Evolutionary conservation across 2,797 vertebrate species (phyloP).

Genomic region (Phalanger gymnotis): DNA sequence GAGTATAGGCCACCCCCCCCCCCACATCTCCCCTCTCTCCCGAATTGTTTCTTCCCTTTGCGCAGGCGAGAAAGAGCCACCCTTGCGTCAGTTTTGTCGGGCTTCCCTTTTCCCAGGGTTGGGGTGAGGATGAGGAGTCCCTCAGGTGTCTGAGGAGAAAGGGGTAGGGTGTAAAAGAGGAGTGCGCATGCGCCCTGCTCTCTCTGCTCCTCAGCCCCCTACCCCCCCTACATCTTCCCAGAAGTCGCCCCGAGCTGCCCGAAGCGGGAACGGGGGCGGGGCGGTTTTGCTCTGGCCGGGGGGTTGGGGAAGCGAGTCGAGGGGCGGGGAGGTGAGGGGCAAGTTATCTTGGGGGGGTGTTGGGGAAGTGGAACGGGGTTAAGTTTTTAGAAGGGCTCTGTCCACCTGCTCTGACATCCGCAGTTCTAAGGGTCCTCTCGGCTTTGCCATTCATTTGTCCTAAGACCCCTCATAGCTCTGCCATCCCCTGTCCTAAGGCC

Average conservation of each 20-base stretch:
- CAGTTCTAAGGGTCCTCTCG: too few species aligned
- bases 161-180: neutral
- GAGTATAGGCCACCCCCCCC: neutral
- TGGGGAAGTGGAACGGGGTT: neutral
- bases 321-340: neutral
- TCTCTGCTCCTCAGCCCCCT: too few species aligned
- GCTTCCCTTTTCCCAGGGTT: neutral
- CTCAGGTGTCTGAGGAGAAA: neutral
- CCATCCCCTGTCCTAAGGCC: neutral
- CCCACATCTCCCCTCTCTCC: too few species aligned
- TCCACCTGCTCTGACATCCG: too few species aligned
- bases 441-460: too few species aligned
- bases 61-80: neutral
- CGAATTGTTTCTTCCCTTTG: neutral
- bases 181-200: neutral
- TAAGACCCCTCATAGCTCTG: neutral
- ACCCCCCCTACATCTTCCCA: neutral
- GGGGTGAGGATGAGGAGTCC: neutral
- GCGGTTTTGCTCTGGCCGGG: neutral
- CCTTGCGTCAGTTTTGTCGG: neutral
- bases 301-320: rapidly evolving
- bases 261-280: neutral
- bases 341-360: neutral
- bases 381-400: neutral
- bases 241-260: rapidly evolving